Conservation (phyloP, 2,113 vertebrate species). For the Mesembrinibis cayennensis region DNA sequence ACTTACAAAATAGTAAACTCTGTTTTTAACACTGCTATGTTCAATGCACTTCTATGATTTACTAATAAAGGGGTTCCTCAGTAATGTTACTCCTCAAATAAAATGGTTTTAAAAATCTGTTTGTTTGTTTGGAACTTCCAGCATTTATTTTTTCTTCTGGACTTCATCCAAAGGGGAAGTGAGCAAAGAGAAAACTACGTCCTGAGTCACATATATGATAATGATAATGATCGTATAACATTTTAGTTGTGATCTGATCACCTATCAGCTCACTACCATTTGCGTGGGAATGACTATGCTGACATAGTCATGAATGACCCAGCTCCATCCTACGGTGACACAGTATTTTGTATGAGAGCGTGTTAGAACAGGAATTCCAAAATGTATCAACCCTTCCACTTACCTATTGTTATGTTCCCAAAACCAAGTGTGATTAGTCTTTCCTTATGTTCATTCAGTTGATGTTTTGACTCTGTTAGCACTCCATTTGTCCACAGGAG, state of each 20-base stretch:
- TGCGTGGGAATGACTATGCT: not conserved
- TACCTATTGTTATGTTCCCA: slow-evolving; percentile 87
- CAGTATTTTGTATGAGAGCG: not conserved
- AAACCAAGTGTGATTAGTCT: slow-evolving; percentile 83
- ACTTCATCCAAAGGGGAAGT: not conserved
- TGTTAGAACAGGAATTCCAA: not conserved
- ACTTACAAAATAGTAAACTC: not conserved
- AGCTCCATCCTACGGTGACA: not conserved
- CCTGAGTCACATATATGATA: not conserved
- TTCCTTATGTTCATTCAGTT: slow-evolving; percentile 88
- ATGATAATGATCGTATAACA: not conserved
- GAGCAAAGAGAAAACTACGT: not conserved
- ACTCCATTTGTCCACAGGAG: slow-evolving; percentile 93
- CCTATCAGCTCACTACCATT: not conserved
- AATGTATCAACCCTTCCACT: slow-evolving; percentile 19
- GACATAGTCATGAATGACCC: not conserved
- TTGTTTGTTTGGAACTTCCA: not conserved
- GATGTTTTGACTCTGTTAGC: slow-evolving; percentile 92
- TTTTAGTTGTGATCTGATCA: not conserved
- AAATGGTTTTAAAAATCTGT: not conserved
- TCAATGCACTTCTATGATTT: not conserved
- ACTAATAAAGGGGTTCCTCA: not conserved
- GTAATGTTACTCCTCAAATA: not conserved
- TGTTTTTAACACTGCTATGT: not conserved
- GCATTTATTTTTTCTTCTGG: not conserved